Conservation (phyloP, 2,113 vertebrate species). For the Onychostoma macrolepis region DNA sequence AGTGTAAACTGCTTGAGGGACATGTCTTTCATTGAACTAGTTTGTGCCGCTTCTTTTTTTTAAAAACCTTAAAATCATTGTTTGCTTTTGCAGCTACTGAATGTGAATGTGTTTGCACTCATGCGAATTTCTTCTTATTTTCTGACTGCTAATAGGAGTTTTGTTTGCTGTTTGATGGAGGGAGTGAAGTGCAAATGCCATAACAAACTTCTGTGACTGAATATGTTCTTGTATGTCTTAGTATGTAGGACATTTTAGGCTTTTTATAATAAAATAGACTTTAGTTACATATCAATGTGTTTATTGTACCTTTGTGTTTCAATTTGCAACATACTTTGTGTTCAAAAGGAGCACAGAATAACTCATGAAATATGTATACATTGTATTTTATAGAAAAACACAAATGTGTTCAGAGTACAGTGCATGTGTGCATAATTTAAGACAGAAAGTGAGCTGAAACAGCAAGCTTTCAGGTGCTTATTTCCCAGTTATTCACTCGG, state of each 20-base stretch:
- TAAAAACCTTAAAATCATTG: not conserved
- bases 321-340: not conserved
- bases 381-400: not conserved
- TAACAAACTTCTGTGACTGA: slow-evolving; percentile 48
- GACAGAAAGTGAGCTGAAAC: not conserved
- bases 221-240: slow-evolving; percentile 9
- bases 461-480: not conserved
- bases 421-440: not conserved
- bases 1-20: not conserved
- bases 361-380: not conserved
- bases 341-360: not conserved
- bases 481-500: not conserved
- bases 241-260: too few relatives aligned
- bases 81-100: not conserved
- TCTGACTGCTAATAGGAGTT: slow-evolving; percentile 47
- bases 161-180: slow-evolving; percentile 37
- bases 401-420: not conserved
- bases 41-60: slow-evolving; percentile 19
- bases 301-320: not conserved
- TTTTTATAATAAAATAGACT: not conserved
- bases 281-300: not conserved
- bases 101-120: not conserved
- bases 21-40: not conserved
- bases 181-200: slow-evolving; percentile 19
- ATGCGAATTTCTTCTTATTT: slow-evolving; percentile 34